Evolutionary conservation across 1,140 invertebrate species (phyloP), one percentile per base, ranked within the genome.

Genomic region (Catajapyx aquilonaris): DNA sequence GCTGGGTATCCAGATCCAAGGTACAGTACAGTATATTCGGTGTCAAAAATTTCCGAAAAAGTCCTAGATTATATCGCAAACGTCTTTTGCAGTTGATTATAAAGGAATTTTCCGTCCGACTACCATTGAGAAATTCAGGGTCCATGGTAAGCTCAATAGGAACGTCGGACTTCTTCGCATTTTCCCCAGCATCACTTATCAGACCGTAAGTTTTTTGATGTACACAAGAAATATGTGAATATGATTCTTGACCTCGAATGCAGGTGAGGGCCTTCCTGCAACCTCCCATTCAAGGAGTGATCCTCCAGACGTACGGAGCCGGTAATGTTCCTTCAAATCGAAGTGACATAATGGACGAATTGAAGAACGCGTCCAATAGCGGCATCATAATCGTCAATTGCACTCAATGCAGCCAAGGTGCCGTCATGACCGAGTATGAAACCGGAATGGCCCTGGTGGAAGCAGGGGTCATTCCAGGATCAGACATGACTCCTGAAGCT

Each of bases 401-500:
- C 28, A 90, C 87, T 0, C 90, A 96, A 52, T 96, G 93, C 48
- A 55, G 60, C 1, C 71, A 71, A 38, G 79, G 87, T 45, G 54
- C 69, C 13, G 87, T 94, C 9, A 61, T 64, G 1, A 44, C 59
- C 2, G 58, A 72, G 0, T 97, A 97, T 52, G 79, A 85, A 48
- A 77, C 85, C 28, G 88, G 84, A 41, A 62, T 66, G 64, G 57
- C 62, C 10, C 44, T 72, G 16, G 38, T 53, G 22, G 62, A 68
- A 36, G 55, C 52, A 46, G 88, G 88, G 5, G 78, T 95, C 3
- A 73, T 88, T 33, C 69, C 80, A 1, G 90, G 93, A 0, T 78
- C 65, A 38, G 91, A 97, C 53, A 94, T 96, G 84, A 97, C 91
- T 0, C 73, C 79, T 0, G 90, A 96, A 57, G 86, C 91, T 1